Conservation (phyloP, 2,113 vertebrate genomes). For the Pollimyrus isidori region DNA sequence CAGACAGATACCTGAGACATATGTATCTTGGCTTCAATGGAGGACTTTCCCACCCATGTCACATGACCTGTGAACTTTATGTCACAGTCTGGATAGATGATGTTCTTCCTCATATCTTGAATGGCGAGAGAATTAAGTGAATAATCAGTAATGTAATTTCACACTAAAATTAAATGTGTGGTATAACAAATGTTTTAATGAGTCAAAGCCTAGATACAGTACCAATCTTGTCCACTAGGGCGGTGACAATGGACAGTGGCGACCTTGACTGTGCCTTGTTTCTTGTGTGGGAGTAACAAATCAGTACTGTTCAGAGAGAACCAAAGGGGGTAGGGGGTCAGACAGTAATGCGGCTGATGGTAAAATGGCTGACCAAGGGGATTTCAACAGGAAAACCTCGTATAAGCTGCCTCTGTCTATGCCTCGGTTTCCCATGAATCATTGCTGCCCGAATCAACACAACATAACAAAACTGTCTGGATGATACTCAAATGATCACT, state of each 20-base stretch:
- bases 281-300: slow-evolving; percentile 88
- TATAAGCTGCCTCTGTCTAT: neutral
- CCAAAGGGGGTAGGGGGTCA: slow-evolving; percentile 11
- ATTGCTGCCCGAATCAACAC: neutral
- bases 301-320: slow-evolving; percentile 72
- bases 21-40: slow-evolving; percentile 95
- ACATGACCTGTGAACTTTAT: slow-evolving; percentile 91
- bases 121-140: neutral
- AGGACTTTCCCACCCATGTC: slow-evolving; percentile 90
- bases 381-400: neutral
- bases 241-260: slow-evolving; percentile 93
- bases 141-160: neutral
- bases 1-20: slow-evolving; percentile 76
- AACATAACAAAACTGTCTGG: neutral
- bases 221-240: slow-evolving; percentile 96
- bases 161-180: neutral
- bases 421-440: neutral
- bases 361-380: neutral
- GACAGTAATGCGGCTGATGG: neutral
- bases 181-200: neutral
- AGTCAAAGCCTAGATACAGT: neutral
- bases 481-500: neutral
- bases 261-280: slow-evolving; percentile 61
- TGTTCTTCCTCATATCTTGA: slow-evolving; percentile 77
- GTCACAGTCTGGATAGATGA: slow-evolving; percentile 82